These are phyloP conservation scores for Phoxinus phoxinus DNA, from an alignment of 2,113 vertebrate genomes.

Conservation along the genomic window DNA sequence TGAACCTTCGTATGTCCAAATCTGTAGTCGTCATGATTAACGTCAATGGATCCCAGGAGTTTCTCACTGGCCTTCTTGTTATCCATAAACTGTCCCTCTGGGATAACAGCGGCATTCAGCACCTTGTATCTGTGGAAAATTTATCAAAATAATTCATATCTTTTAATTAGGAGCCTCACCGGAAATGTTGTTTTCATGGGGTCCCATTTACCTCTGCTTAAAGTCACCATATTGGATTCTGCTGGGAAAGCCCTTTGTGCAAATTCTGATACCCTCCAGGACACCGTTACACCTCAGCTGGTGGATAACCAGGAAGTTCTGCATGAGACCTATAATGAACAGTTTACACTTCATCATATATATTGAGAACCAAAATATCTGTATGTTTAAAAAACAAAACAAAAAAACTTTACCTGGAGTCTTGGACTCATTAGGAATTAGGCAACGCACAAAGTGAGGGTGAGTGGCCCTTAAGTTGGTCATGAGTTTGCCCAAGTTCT, in stretches of 20 bases:
- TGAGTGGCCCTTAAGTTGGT: constrained; percentile 60
- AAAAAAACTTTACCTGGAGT: constrained; percentile 51
- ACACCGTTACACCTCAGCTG: constrained; percentile 63
- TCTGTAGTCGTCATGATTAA: constrained; percentile 59
- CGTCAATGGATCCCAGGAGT: constrained; percentile 61
- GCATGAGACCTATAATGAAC: constrained; percentile 50
- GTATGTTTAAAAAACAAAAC: background rate
- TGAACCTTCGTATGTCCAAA: constrained; percentile 66
- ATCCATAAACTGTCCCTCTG: constrained; percentile 63
- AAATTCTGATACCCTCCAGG: constrained; percentile 60
- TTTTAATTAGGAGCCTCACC: background rate
- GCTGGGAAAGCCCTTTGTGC: constrained; percentile 59
- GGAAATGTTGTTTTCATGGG: background rate
- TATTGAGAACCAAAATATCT: background rate
- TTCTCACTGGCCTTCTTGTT: constrained; percentile 63
- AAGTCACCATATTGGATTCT: constrained; percentile 59
- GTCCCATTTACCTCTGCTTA: constrained; percentile 49
- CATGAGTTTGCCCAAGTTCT: constrained; percentile 60
- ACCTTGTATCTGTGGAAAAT: constrained; percentile 55
- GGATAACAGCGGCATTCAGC: constrained; percentile 65
- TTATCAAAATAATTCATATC: background rate
- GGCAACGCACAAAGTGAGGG: constrained; percentile 60
- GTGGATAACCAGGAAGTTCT: constrained; percentile 60
- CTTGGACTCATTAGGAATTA: constrained; percentile 61
- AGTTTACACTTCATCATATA: background rate